These are phyloP conservation scores for Odontamblyopus rebecca DNA, from an alignment of 2,797 vertebrate species.

Conservation along the genomic window DNA sequence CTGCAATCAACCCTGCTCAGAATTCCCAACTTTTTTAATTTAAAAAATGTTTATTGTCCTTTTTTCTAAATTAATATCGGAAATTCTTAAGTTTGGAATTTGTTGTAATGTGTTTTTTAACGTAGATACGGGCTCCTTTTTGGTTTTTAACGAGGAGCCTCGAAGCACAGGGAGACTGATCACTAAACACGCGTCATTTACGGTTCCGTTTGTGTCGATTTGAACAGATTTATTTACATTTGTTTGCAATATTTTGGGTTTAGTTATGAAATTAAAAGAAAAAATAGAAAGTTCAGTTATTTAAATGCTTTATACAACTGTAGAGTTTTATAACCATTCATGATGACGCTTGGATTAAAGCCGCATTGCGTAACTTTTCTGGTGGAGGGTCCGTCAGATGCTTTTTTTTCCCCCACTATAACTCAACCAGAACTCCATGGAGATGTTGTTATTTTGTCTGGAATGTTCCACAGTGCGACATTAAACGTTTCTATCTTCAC, in stretches of 20 bases:
- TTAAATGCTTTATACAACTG: background rate
- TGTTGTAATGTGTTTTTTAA: slow-evolving; percentile 3
- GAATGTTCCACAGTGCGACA: no score
- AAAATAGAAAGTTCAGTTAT: background rate
- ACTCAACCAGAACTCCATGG: no score
- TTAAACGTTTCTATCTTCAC: no score
- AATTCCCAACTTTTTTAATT: background rate
- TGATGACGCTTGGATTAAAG: background rate
- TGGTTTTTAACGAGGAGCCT: no score
- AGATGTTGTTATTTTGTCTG: no score
- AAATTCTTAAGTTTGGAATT: background rate
- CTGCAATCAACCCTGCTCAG: background rate
- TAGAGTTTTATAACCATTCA: slow-evolving; percentile 18
- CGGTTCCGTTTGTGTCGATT: slow-evolving; percentile 43
- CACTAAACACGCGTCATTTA: slow-evolving; percentile 65
- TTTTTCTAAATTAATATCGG: background rate
- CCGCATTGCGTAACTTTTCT: no score
- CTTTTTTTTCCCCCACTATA: no score
- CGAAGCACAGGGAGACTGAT: slow-evolving; percentile 7
- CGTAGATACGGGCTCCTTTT: slow-evolving; percentile 28
- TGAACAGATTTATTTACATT: slow-evolving; percentile 53
- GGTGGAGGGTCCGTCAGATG: no score
- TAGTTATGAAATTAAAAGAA: background rate
- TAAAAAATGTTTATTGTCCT: background rate
- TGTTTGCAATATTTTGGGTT: slow-evolving; percentile 10